Evolutionary conservation across 2,113 vertebrate genomes (phyloP).

Genomic region (Otus sunia): DNA sequence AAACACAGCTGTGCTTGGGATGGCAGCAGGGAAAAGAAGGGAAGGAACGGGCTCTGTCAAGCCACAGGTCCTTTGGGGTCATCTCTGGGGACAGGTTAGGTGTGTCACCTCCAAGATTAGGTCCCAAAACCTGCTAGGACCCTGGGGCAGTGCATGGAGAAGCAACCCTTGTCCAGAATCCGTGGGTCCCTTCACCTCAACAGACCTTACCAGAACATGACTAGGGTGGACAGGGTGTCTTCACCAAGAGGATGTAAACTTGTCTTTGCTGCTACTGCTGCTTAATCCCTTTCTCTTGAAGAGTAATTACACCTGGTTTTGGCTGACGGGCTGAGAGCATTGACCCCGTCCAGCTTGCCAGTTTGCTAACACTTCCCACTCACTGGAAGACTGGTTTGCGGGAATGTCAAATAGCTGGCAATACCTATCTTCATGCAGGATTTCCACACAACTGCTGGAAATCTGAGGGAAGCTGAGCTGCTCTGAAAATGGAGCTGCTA

Average conservation of each 20-base stretch:
- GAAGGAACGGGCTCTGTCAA: neutral
- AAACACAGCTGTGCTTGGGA: rapidly evolving
- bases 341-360: neutral
- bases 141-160: neutral
- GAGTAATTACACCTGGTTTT: neutral
- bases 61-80: neutral
- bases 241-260: neutral
- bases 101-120: rapidly evolving
- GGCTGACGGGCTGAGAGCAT: neutral
- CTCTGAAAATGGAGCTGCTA: neutral
- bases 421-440: neutral
- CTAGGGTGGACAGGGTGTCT: neutral
- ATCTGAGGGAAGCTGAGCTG: neutral
- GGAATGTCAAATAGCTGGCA: neutral
- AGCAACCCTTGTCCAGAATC: neutral
- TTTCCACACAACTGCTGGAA: neutral
- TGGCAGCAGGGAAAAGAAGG: neutral
- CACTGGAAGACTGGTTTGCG: neutral
- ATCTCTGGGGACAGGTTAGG: neutral
- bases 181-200: neutral
- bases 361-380: neutral
- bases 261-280: neutral
- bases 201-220: neutral
- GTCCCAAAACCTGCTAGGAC: neutral
- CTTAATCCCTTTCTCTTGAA: neutral